phyloP scores from a whole-genome alignment of 2,888 invertebrate genomes.

The Stictocephala bisonia region DNA sequence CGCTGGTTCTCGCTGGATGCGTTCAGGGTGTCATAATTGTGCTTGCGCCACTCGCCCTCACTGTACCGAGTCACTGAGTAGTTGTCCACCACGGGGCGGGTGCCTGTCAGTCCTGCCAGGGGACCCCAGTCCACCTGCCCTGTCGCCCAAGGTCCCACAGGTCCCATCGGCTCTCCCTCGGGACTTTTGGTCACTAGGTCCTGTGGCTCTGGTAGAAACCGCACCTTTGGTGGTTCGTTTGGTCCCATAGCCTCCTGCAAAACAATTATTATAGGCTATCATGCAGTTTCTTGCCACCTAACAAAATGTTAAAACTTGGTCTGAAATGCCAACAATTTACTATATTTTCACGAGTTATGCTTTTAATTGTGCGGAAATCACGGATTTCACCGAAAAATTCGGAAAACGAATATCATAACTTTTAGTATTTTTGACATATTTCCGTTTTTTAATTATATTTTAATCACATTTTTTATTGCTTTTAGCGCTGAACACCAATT shows the following conservation, averaged over 20 bases:
- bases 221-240: not conserved
- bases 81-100: constrained; percentile 79
- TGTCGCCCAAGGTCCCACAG: constrained; percentile 73
- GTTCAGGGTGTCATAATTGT: constrained; percentile 69
- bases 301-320: too few relatives aligned
- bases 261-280: too few relatives aligned
- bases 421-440: too few relatives aligned
- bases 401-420: too few relatives aligned
- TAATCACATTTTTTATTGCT: too few relatives aligned
- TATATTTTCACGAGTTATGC: too few relatives aligned
- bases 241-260: constrained; percentile 22
- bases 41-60: constrained; percentile 77
- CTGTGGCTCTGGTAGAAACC: not conserved
- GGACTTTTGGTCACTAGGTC: not conserved
- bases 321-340: too few relatives aligned
- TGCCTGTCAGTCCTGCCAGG: constrained; percentile 75
- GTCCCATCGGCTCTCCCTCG: constrained; percentile 53
- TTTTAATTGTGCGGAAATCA: too few relatives aligned
- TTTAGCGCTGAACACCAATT: too few relatives aligned
- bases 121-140: constrained; percentile 81
- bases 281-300: too few relatives aligned
- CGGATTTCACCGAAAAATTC: too few relatives aligned
- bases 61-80: constrained; percentile 81
- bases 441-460: too few relatives aligned
- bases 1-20: constrained; percentile 66